Percentiles rank a stretch among this genome's conserved stretches.
These are phyloP conservation scores for Zelostemma sp. DNA, from an alignment of 1,140 invertebrate species.

Conservation along the genomic window DNA sequence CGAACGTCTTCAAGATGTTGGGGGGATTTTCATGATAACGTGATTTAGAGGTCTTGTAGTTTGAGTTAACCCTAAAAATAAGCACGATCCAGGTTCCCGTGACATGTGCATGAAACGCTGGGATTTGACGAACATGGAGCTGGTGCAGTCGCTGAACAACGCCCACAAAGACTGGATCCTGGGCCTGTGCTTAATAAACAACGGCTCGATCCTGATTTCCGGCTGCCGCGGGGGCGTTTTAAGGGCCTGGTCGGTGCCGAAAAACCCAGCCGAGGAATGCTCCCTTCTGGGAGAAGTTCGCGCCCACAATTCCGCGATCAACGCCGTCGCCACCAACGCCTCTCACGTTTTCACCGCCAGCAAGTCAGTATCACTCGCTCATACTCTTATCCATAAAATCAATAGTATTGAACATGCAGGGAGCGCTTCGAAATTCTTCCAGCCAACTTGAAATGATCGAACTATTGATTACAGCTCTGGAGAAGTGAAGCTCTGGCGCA, in stretches of 20 bases:
- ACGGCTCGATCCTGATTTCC: conserved; percentile 76
- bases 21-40: too few species aligned
- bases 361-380: conserved; percentile 71
- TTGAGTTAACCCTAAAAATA: too few species aligned
- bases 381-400: too few species aligned
- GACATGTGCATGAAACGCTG: conserved; percentile 93
- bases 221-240: conserved; percentile 84
- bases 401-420: too few species aligned
- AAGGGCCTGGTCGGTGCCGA: conserved; percentile 70
- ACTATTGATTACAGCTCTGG: conserved; percentile 70
- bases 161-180: conserved; percentile 93
- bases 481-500: conserved; percentile 70
- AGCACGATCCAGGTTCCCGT: conserved; percentile 72
- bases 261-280: conserved; percentile 68
- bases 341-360: conserved; percentile 83
- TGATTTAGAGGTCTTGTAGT: too few species aligned
- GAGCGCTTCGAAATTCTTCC: too few species aligned
- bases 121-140: conserved; percentile 78
- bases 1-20: too few species aligned
- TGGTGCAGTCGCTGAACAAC: conserved; percentile 84
- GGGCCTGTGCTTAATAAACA: conserved; percentile 79
- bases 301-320: conserved; percentile 82
- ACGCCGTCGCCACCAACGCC: conserved; percentile 81
- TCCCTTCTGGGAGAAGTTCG: conserved; percentile 78
- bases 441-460: conserved; percentile 46